Evolutionary conservation across 1,140 invertebrate species (phyloP).

Genomic region (Lutraria rhynchaena): DNA sequence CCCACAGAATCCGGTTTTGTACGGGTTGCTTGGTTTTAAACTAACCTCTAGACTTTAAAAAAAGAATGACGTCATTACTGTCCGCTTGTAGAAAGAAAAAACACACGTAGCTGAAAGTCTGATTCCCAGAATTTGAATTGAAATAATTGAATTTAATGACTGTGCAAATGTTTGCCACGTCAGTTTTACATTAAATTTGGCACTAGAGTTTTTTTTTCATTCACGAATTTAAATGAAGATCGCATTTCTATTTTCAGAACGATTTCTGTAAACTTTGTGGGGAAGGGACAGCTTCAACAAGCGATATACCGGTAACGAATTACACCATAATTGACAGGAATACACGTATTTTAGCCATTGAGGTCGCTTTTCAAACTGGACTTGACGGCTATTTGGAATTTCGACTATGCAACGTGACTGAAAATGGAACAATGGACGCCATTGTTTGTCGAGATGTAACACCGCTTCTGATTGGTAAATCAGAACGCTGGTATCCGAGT

Average conservation of each 20-base stretch:
- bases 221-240: too few species aligned
- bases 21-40: too few species aligned
- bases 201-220: too few species aligned
- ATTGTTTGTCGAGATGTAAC: not conserved
- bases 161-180: too few species aligned
- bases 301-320: slow-evolving; percentile 1
- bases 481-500: slow-evolving; percentile 5
- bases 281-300: slow-evolving; percentile 2
- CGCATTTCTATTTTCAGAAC: slow-evolving; percentile 6
- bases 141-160: too few species aligned
- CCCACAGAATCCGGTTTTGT: too few species aligned
- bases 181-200: too few species aligned
- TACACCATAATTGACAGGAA: slow-evolving; percentile 13
- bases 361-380: slow-evolving; percentile 14
- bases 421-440: slow-evolving; percentile 3
- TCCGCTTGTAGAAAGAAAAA: too few species aligned
- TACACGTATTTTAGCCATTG: not conserved
- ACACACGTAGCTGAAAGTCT: too few species aligned
- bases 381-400: slow-evolving; percentile 35
- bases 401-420: slow-evolving; percentile 28
- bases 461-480: slow-evolving; percentile 39
- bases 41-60: too few species aligned
- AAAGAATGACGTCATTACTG: too few species aligned
- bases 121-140: too few species aligned
- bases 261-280: slow-evolving; percentile 16